Evolutionary conservation across 2,888 invertebrate species (phyloP), one percentile per base, ranked within the genome.

Genomic region (Lithophane leautieri): DNA sequence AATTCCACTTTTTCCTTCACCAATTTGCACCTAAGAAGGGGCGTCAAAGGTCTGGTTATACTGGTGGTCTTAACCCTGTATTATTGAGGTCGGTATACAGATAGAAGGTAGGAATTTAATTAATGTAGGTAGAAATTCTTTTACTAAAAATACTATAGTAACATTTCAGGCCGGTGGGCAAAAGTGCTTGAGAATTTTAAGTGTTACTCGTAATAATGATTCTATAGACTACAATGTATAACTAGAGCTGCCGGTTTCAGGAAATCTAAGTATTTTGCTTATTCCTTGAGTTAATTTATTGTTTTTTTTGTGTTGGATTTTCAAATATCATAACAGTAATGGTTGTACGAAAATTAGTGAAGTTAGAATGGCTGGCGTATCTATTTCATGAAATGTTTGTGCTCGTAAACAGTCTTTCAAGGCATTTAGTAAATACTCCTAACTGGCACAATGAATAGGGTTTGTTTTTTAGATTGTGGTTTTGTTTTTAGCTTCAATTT

Each of bases 51-150:
- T 90, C 92, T 89, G 69, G 67, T 67, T 90, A 84, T 11, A 71
- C 54, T 91, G 92, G 93, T 84, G 52, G 83, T 69, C 78, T 83
- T 84, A 79, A 80, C 72, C 73, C 75, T 66, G 74, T 87, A 79
- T 81, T 86, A 87, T 85, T 87, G 87, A 87, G 89, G 89, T 89
- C 85, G 85, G 73, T 75, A 47, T 82, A 81, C 76, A 89, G 90
- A 90, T 90, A 92, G 90, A 89, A 89, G 86, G 88, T 89, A 85
- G 63, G 92, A 92, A 94, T 94, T 93, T 94, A 94, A 94, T 94
- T 94, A 94, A 92, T 93, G 92, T 91, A 87, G 88, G 87, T 86
- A 90, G 91, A 90, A 90, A 92, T 93, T 92, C 91, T 92, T 92
- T 90, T 84, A 87, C 81, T 85, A 85, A 89, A 91, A 89, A 92